These are phyloP conservation scores for Pangasius sanitwongsei DNA, from an alignment of 2,797 vertebrate genomes.

Conservation along the genomic window DNA sequence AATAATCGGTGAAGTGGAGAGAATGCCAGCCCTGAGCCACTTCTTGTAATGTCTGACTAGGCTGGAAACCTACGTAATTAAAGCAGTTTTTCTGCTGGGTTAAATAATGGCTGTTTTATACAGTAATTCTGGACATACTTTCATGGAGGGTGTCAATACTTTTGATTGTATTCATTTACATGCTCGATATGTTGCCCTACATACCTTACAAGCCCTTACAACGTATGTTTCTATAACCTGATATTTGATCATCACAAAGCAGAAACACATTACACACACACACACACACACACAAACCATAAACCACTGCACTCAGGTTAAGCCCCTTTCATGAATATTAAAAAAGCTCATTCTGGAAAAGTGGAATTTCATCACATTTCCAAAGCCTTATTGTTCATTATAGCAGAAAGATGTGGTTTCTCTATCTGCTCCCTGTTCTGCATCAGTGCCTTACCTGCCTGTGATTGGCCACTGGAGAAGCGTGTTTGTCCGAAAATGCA, in stretches of 20 bases:
- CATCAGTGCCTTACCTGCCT: background rate
- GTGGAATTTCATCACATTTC: constrained; percentile 27
- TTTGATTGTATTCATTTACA: background rate
- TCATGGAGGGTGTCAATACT: background rate
- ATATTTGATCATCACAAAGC: background rate
- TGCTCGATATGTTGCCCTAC: background rate
- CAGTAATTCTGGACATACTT: background rate
- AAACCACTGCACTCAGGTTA: constrained; percentile 7
- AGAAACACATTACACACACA: background rate
- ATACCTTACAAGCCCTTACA: background rate
- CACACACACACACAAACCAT: background rate
- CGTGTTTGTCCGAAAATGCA: constrained; percentile 14
- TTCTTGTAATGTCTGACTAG: background rate
- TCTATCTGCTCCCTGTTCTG: constrained; percentile 16
- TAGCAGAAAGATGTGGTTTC: constrained; percentile 1
- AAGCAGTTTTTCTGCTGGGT: background rate
- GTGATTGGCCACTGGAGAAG: background rate
- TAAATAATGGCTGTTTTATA: background rate
- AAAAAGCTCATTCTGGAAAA: constrained; percentile 11
- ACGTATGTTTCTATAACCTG: background rate
- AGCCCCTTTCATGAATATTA: constrained; percentile 18
- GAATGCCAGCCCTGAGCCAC: background rate
- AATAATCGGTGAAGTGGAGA: background rate
- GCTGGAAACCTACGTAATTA: background rate
- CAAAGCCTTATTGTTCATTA: constrained; percentile 49